Conservation (phyloP, 2,888 invertebrate species). For the Xanthia togata region DNA sequence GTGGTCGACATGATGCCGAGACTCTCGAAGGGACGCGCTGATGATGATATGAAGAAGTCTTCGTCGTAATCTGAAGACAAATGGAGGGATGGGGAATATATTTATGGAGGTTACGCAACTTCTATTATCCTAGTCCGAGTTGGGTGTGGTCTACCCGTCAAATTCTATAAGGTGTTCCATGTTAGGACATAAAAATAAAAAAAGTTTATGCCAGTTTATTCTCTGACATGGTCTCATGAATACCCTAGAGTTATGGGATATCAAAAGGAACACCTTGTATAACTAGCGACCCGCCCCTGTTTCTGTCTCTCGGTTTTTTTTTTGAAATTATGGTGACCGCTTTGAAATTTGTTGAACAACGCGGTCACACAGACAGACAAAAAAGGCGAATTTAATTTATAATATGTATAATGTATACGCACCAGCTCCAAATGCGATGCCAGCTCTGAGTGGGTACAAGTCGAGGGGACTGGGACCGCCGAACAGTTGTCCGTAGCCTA, state of each 20-base stretch:
- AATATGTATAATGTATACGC: conserved; percentile 14
- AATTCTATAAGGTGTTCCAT: background rate
- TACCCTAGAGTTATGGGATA: too few species aligned
- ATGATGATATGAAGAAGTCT: conserved; percentile 94
- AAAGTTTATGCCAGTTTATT: too few species aligned
- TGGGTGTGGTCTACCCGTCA: background rate
- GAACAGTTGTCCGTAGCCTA: conserved; percentile 87
- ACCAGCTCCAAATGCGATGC: conserved; percentile 83
- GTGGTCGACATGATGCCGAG: conserved; percentile 88
- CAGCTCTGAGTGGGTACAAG: conserved; percentile 80
- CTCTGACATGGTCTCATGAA: too few species aligned
- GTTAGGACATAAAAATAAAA: too few species aligned
- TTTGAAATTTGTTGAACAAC: background rate
- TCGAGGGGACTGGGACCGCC: conserved; percentile 80
- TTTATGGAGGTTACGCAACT: background rate
- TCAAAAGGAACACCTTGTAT: too few species aligned
- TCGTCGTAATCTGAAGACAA: conserved; percentile 90
- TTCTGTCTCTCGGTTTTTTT: too few species aligned
- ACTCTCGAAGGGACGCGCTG: conserved; percentile 93
- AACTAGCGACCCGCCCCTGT: too few species aligned
- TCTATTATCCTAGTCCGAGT: background rate
- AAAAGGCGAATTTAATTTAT: too few species aligned
- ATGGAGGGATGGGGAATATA: background rate
- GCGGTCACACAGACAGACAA: background rate
- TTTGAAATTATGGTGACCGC: too few species aligned